These are phyloP conservation scores for Catotricha subobsoleta DNA, from an alignment of 2,888 invertebrate species.

Conservation along the genomic window DNA sequence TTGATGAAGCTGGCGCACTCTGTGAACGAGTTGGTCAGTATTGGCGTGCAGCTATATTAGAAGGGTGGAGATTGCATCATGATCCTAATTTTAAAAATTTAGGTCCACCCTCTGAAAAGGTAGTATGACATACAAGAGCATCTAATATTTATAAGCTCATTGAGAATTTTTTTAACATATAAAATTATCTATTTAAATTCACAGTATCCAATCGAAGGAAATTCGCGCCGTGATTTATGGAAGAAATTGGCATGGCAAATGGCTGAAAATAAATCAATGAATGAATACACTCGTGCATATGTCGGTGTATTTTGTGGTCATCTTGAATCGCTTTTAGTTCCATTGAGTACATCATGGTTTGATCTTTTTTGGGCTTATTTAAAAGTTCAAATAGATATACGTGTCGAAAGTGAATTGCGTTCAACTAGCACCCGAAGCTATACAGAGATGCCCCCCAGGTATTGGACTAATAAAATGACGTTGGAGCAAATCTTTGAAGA, in stretches of 20 bases:
- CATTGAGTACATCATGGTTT: constrained; percentile 66
- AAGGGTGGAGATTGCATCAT: constrained; percentile 78
- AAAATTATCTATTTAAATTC: not conserved
- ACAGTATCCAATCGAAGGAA: constrained; percentile 53
- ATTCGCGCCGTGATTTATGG: constrained; percentile 64
- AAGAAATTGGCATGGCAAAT: constrained; percentile 53
- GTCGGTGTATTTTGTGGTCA: constrained; percentile 71
- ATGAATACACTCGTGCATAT: constrained; percentile 45
- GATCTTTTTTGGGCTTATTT: constrained; percentile 82
- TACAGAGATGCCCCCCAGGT: constrained; percentile 41
- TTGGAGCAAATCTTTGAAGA: constrained; percentile 50
- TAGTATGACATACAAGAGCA: constrained; percentile 9
- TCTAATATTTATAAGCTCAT: not conserved
- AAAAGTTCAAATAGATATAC: constrained; percentile 61
- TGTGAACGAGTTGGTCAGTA: constrained; percentile 76
- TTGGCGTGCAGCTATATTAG: constrained; percentile 77
- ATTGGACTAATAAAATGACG: constrained; percentile 51
- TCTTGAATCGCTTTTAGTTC: constrained; percentile 52
- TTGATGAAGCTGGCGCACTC: constrained; percentile 66
- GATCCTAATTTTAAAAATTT: constrained; percentile 55
- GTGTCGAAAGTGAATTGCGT: constrained; percentile 63
- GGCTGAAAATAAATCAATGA: constrained; percentile 32
- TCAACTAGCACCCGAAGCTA: constrained; percentile 37
- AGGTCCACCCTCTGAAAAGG: constrained; percentile 21
- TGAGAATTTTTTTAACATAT: not conserved